These are phyloP conservation scores for Varanus salvator DNA, from an alignment of 2,113 vertebrate genomes.

Conservation along the genomic window DNA sequence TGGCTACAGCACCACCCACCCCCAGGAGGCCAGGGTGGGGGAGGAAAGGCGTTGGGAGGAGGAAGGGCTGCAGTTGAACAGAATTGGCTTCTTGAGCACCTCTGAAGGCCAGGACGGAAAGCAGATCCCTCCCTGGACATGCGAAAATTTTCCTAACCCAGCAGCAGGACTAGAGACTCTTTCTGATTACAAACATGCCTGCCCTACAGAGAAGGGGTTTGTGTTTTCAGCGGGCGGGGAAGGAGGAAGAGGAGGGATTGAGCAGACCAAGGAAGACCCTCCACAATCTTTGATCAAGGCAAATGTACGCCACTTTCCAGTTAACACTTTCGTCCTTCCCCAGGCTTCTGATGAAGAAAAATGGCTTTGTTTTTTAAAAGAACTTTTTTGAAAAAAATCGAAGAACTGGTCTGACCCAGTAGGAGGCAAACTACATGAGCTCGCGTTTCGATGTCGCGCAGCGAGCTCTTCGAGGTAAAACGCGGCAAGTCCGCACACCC, in stretches of 20 bases:
- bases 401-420: background rate
- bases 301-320: background rate
- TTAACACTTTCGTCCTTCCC: background rate
- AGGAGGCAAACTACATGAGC: background rate
- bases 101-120: background rate
- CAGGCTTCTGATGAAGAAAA: background rate
- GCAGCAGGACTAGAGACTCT: background rate
- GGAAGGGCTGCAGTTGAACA: background rate
- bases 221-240: too few relatives aligned
- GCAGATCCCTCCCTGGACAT: background rate
- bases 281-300: background rate
- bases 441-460: background rate
- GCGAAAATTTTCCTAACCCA: background rate
- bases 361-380: background rate
- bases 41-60: background rate
- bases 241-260: too few relatives aligned
- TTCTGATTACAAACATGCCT: background rate
- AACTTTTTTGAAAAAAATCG: too few relatives aligned
- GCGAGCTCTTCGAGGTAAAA: background rate
- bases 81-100: background rate
- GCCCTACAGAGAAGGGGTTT: background rate
- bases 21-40: constrained; percentile 7
- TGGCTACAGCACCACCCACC: constrained; percentile 1
- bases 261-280: background rate
- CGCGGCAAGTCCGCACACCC: too few relatives aligned